Evolutionary conservation across 1,140 invertebrate species (phyloP).

Genomic region (Drosophila mojavensis): DNA sequence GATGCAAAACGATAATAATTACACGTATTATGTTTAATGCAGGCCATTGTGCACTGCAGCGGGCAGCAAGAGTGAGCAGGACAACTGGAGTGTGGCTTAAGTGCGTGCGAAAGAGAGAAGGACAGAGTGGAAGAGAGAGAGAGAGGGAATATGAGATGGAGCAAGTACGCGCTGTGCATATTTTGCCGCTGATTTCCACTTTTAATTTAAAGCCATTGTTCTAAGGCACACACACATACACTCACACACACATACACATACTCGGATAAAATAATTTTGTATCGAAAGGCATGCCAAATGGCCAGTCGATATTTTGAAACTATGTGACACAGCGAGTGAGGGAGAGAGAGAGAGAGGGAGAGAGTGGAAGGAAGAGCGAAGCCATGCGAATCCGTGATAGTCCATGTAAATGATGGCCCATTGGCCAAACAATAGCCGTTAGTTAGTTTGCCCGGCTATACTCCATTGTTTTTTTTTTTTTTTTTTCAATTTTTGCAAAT

Average conservation of each 20-base stretch:
- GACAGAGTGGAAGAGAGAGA: neutral
- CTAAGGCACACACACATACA: constrained; percentile 53
- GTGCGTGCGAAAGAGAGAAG: constrained; percentile 8
- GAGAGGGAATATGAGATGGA: neutral
- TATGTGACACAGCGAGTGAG: neutral
- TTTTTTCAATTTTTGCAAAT: constrained; percentile 37
- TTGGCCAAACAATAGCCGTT: constrained; percentile 69
- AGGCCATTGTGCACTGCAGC: constrained; percentile 41
- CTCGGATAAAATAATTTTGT: constrained; percentile 23
- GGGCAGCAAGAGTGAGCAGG: constrained; percentile 6
- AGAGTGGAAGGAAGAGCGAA: neutral
- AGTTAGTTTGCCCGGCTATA: constrained; percentile 66
- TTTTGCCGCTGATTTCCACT: constrained; percentile 70
- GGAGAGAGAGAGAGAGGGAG: neutral
- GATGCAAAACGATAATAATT: constrained; percentile 79
- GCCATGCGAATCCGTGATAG: neutral
- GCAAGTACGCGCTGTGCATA: constrained; percentile 39
- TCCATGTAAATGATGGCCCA: constrained; percentile 61
- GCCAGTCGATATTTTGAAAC: constrained; percentile 42
- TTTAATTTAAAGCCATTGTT: constrained; percentile 79
- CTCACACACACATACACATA: constrained; percentile 9
- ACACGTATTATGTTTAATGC: constrained; percentile 79
- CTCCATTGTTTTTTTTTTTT: neutral
- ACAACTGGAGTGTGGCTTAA: neutral
- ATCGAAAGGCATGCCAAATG: constrained; percentile 32